A percentile compares a stretch with the other conserved stretches of the same genome.
These are phyloP conservation scores for Microcebus griseorufus DNA, from an alignment of 2,113 vertebrate species.

Conservation along the genomic window DNA sequence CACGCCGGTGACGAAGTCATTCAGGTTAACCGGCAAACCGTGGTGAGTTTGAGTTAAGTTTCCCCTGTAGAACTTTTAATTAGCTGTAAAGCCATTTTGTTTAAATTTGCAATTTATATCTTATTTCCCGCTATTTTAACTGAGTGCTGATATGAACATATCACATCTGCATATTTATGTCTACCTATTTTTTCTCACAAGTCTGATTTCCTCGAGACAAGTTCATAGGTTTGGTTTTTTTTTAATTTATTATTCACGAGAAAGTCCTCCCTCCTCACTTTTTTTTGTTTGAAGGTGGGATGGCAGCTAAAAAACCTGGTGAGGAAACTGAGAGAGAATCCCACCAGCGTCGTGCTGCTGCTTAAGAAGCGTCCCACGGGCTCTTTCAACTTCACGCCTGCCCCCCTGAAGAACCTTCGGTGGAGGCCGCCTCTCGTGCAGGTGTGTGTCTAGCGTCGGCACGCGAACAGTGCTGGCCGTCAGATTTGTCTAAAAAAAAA, in stretches of 20 bases:
- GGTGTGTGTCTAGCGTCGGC: constrained; percentile 78
- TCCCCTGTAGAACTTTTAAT: background rate
- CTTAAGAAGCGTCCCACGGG: constrained; percentile 94
- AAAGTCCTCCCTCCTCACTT: background rate
- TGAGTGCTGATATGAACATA: background rate
- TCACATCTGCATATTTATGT: background rate
- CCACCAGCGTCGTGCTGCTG: constrained; percentile 88
- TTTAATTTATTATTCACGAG: background rate
- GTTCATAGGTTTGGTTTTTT: background rate
- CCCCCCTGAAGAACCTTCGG: constrained; percentile 94
- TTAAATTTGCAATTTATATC: background rate
- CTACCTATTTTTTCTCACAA: background rate
- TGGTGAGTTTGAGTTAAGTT: constrained; percentile 88
- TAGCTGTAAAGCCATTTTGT: background rate
- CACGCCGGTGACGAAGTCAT: constrained; percentile 98
- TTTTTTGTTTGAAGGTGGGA: constrained; percentile 89
- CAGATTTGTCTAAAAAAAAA: background rate
- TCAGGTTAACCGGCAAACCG: constrained; percentile 95
- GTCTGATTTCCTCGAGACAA: background rate
- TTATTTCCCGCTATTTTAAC: background rate
- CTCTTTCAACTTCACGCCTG: constrained; percentile 89
- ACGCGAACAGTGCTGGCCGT: accelerated
- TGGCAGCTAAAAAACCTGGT: constrained; percentile 98
- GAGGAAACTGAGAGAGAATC: constrained; percentile 91
- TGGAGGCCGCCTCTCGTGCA: constrained; percentile 95